phyloP scores from a whole-genome alignment of 2,113 vertebrate species.

The Athene noctua region DNA sequence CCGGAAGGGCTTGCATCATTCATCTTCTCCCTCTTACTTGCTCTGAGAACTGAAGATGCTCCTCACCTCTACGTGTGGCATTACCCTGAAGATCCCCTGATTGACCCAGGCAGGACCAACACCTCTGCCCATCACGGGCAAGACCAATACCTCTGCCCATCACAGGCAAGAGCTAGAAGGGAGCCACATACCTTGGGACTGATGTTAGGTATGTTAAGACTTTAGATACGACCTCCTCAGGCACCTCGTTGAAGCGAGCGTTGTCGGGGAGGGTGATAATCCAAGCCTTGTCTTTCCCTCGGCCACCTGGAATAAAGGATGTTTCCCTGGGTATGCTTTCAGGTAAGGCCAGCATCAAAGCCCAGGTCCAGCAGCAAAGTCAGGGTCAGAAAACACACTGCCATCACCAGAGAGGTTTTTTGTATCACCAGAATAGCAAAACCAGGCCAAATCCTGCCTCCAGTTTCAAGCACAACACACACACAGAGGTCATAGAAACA shows the following conservation, averaged over 20 bases:
- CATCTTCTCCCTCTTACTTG: not conserved
- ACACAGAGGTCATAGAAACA: not conserved
- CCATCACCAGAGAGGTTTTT: rapidly evolving
- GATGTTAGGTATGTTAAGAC: constrained; percentile 89
- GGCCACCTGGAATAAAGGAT: constrained; percentile 80
- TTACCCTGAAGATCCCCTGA: not conserved
- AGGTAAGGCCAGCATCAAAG: not conserved
- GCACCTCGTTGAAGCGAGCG: constrained; percentile 86
- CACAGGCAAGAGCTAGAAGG: not conserved
- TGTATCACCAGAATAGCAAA: not conserved
- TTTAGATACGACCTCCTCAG: constrained; percentile 84
- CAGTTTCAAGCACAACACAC: not conserved
- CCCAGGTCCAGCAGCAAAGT: not conserved
- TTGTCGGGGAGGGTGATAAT: constrained; percentile 95
- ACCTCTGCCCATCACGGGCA: not conserved
- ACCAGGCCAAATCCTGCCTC: not conserved
- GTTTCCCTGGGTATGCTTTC: rapidly evolving
- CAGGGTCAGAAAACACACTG: not conserved
- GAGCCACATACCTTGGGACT: constrained; percentile 82
- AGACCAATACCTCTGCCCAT: not conserved
- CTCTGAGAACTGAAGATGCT: not conserved
- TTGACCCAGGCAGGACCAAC: not conserved
- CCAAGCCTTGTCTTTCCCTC: constrained; percentile 88
- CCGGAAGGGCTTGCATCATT: rapidly evolving
- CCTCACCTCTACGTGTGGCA: rapidly evolving